A percentile compares a stretch with the other conserved stretches of the same genome.
phyloP scores from a whole-genome alignment of 2,113 vertebrate genomes.

The Casuarius casuarius region DNA sequence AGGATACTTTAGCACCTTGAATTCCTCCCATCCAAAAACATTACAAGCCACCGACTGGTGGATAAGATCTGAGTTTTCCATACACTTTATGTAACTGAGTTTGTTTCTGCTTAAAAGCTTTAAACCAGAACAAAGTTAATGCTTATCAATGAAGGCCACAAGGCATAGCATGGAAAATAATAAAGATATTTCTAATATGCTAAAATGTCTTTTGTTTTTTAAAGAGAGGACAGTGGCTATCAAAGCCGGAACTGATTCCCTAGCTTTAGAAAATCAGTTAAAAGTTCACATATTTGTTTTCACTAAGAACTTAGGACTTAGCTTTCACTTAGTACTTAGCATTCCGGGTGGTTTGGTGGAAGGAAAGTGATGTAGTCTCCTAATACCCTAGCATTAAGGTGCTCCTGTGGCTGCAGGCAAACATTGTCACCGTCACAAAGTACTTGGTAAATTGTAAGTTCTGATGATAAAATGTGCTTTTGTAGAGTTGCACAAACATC shows the following conservation, averaged over 20 bases:
- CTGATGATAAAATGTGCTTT: not conserved
- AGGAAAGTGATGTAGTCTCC: not conserved
- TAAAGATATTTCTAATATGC: constrained; percentile 15
- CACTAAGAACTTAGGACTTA: not conserved
- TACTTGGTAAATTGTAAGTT: not conserved
- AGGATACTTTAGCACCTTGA: not conserved
- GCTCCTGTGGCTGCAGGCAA: not conserved
- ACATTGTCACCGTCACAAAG: not conserved
- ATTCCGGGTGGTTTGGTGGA: not conserved
- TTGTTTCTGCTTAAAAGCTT: constrained; percentile 56
- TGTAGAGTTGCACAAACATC: not conserved
- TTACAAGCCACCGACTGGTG: constrained; percentile 31
- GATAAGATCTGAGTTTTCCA: constrained; percentile 47
- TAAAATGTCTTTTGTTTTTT: constrained; percentile 43
- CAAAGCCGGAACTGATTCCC: constrained; percentile 10
- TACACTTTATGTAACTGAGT: constrained; percentile 22
- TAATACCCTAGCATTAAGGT: not conserved
- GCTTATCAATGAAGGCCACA: constrained; percentile 53
- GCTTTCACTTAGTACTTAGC: no score
- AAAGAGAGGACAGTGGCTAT: not conserved
- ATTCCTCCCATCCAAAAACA: constrained; percentile 57
- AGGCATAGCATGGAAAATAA: constrained; percentile 41
- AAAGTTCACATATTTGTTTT: not conserved
- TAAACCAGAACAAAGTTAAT: constrained; percentile 57
- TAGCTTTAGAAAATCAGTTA: constrained; percentile 9